These are phyloP conservation scores for Volucella zonaria DNA, from an alignment of 2,888 invertebrate species.

Conservation along the genomic window DNA sequence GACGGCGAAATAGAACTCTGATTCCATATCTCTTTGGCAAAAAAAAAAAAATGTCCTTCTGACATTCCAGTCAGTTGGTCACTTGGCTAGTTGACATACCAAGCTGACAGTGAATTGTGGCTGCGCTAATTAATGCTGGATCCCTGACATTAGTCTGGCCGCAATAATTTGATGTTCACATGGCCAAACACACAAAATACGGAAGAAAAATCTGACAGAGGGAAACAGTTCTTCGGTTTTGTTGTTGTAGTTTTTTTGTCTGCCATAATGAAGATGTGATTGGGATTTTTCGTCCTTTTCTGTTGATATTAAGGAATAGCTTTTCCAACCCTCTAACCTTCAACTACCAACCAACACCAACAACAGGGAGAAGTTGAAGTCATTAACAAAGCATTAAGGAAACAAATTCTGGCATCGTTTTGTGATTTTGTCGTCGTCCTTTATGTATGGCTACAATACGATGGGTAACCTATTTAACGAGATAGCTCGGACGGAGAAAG, in stretches of 20 bases:
- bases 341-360: not conserved
- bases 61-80: constrained; percentile 17
- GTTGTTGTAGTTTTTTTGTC: constrained; percentile 23
- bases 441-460: constrained; percentile 13
- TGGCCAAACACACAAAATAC: not conserved
- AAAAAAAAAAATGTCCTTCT: not conserved
- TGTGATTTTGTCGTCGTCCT: constrained; percentile 57
- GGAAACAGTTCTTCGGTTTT: not conserved
- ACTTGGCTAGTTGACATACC: constrained; percentile 27
- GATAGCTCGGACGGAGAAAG: not conserved
- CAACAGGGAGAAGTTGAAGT: constrained; percentile 57
- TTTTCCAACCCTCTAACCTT: not conserved
- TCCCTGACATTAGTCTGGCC: constrained; percentile 58
- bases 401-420: constrained; percentile 63
- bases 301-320: constrained; percentile 34
- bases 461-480: constrained; percentile 35
- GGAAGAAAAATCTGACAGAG: constrained; percentile 10
- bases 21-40: constrained; percentile 1
- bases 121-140: constrained; percentile 62
- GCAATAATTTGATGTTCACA: constrained; percentile 37
- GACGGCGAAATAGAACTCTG: not conserved
- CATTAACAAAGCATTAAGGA: constrained; percentile 69
- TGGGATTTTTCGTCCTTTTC: constrained; percentile 26
- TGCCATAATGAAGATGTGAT: constrained; percentile 48
- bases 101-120: constrained; percentile 56